These are phyloP conservation scores for Coturnix japonica DNA, from an alignment of 2,113 vertebrate genomes.

Conservation along the genomic window DNA sequence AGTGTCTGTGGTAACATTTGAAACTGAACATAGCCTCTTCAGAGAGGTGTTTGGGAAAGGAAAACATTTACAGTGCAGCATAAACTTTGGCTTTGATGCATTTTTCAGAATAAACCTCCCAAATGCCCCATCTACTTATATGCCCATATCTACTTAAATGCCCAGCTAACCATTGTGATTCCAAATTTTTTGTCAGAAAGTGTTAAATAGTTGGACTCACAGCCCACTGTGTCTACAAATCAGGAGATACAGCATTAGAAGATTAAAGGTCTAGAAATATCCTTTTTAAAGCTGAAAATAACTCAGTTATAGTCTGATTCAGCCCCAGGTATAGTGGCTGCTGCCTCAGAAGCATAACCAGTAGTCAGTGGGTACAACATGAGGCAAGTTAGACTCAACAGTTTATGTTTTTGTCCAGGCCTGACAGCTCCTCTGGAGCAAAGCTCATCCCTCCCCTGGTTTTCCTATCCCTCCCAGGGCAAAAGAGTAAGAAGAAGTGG, in stretches of 20 bases:
- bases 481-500: not conserved
- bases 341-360: not conserved
- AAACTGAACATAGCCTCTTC: not conserved
- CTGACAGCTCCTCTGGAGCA: not conserved
- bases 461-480: not conserved
- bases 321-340: not conserved
- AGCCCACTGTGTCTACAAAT: not conserved
- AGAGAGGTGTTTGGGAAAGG: not conserved
- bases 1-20: not conserved
- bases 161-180: not conserved
- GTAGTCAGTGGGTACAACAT: not conserved
- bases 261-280: not conserved
- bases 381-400: not conserved
- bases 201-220: not conserved
- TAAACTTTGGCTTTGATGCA: not conserved
- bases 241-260: not conserved
- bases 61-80: not conserved
- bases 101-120: not conserved
- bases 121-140: not conserved
- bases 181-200: not conserved
- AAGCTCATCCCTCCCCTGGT: accelerated
- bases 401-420: not conserved
- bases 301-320: not conserved
- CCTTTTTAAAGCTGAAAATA: not conserved
- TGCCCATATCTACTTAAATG: too few relatives aligned